Evolutionary conservation across 2,113 vertebrate genomes (phyloP).

Genomic region (Hepsetus odoe): DNA sequence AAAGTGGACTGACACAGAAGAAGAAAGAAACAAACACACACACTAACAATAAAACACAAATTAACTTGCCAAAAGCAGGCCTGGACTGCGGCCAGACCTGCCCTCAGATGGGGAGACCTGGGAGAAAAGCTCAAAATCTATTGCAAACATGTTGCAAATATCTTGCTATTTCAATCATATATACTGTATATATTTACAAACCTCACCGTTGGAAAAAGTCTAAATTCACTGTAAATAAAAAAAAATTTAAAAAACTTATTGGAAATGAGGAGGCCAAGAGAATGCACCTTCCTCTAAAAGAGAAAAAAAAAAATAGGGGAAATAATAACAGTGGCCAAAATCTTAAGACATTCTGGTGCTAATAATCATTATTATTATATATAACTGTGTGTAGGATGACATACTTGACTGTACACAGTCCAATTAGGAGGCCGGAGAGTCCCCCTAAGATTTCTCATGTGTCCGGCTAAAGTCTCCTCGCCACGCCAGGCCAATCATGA

Average conservation of each 20-base stretch:
- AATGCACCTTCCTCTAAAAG: not conserved
- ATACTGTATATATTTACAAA: not conserved
- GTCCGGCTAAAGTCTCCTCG: conserved; percentile 54
- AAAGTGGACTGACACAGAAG: conserved; percentile 1
- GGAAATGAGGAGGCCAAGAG: not conserved
- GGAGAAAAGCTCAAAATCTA: not conserved
- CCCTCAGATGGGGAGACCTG: not conserved
- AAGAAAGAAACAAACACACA: too few species aligned
- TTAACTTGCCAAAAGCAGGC: not conserved
- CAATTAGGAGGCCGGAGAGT: conserved; percentile 51
- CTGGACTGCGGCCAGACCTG: not conserved
- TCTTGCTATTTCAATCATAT: not conserved
- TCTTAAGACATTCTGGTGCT: conserved; percentile 26
- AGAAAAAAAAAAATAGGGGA: not conserved
- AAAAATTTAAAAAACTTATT: not conserved
- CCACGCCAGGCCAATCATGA: conserved; percentile 48
- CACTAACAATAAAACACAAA: too few species aligned
- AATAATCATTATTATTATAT: conserved; percentile 42
- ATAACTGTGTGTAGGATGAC: conserved; percentile 49
- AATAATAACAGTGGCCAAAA: conserved; percentile 6
- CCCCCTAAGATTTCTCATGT: conserved; percentile 50
- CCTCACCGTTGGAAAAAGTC: not conserved
- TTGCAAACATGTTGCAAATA: not conserved
- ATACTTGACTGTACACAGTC: conserved; percentile 52
- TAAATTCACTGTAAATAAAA: not conserved